Evolutionary conservation across 1,140 invertebrate species (phyloP).

Genomic region (Ditylenchus dipsaci): DNA sequence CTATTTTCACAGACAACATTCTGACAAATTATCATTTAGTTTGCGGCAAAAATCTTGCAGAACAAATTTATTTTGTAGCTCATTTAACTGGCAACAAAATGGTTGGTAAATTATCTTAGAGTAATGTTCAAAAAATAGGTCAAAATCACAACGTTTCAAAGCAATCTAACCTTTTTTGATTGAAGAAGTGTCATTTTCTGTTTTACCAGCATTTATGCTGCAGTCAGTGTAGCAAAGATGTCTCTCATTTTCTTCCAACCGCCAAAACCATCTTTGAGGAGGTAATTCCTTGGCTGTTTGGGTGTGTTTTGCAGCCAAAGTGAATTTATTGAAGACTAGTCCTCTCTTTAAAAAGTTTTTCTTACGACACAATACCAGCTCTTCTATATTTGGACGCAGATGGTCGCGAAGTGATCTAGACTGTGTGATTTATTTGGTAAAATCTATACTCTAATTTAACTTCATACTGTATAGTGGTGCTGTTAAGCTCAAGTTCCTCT

Average conservation of each 20-base stretch:
- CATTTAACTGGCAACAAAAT: no score
- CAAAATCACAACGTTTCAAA: background rate
- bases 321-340: conserved; percentile 29
- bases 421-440: conserved; percentile 9
- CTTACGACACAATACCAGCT: conserved; percentile 33
- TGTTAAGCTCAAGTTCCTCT: conserved; percentile 43
- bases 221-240: conserved; percentile 19
- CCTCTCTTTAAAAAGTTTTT: conserved; percentile 41
- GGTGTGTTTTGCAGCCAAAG: conserved; percentile 1
- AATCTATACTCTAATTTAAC: background rate
- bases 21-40: no score
- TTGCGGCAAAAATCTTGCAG: no score
- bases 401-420: conserved; percentile 27
- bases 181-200: background rate
- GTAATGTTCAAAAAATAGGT: no score
- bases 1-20: no score
- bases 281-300: background rate
- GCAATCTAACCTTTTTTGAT: conserved; percentile 13
- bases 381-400: conserved; percentile 38
- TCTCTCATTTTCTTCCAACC: conserved; percentile 21
- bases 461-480: conserved; percentile 41
- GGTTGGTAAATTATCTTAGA: no score
- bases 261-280: conserved; percentile 28
- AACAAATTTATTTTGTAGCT: no score
- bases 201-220: background rate